Percentiles rank a stretch among this genome's conserved stretches.
Conservation (phyloP, 2,113 vertebrate genomes). For the Heteronetta atricapilla region DNA sequence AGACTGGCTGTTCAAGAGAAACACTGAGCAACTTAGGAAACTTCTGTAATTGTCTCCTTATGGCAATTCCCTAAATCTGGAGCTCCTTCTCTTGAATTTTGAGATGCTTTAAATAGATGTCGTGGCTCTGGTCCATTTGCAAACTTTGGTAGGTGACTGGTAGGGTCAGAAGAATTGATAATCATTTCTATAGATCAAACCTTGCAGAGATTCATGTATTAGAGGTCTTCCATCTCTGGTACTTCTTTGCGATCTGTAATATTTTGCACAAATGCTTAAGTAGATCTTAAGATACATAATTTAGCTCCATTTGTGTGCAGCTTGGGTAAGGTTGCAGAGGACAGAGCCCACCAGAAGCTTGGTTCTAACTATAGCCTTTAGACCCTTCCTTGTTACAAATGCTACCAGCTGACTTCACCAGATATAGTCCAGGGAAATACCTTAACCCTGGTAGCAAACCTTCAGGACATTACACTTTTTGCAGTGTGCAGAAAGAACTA, state of each 20-base stretch:
- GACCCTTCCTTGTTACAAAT: not conserved
- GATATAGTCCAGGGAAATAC: not conserved
- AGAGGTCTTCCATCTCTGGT: not conserved
- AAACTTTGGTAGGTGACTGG: not conserved
- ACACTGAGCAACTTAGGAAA: not conserved
- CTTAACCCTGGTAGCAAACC: not conserved
- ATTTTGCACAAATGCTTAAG: not conserved
- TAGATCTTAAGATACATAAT: not conserved
- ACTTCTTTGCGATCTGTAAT: not conserved
- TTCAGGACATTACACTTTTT: not conserved
- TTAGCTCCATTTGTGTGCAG: not conserved
- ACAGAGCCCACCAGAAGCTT: not conserved
- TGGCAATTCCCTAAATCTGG: not conserved
- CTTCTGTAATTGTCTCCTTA: not conserved
- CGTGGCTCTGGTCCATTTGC: not conserved
- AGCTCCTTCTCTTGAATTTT: not conserved
- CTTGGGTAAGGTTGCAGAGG: not conserved
- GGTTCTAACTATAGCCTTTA: not conserved
- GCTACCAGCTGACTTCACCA: not conserved
- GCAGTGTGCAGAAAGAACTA: not conserved
- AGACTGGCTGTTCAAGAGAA: not conserved
- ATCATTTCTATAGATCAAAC: not conserved
- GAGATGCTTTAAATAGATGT: not conserved
- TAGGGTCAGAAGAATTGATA: not conserved
- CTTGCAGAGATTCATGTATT: not conserved